Base-by-base conservation (phyloP, 2,888 invertebrate genomes). In the Sthenelais limicola region DNA sequence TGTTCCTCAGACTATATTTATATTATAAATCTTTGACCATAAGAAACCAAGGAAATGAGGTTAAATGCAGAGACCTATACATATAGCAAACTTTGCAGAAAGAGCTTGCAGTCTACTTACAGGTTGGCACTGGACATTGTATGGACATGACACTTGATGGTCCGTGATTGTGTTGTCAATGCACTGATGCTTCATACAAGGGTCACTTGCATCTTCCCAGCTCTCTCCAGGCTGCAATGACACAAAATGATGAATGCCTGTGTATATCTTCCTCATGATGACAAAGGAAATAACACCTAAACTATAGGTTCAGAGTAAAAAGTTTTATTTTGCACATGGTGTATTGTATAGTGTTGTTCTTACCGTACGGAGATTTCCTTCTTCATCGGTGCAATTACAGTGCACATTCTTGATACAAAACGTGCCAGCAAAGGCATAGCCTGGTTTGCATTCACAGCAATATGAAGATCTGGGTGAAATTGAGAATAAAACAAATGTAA, bases 351-450 rank as follows among this genome's bases (percentile, higher is more conserved):
- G 9, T 43, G 15, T 7, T 51, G 5, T 5, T 21, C 62, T n/a
- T 21, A 62, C 62, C 35, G 4, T 26, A 35, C 24, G 62, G 2
- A 62, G 9, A 18, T 24, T 38, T 9, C 62, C 62, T 1, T 38
- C 35, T 3, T 62, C 62, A n/a, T 62, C 62, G 1, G 62, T 62
- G 26, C 62, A 62, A 43, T 62, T 62, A 24, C 62, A 62, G 21
- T 62, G 62, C 15, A 43, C 62, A 1, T 35, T 7, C 38, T 38
- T 35, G 38, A 62, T 43, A n/a, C 62, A 62, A 43, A 15, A 21
- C 35, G 15, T 15, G 4, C 62, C 62, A n/a, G 35, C 43, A 24
- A 62, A 62, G 38, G 62, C 3, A 21, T 62, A 62, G 4, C 62
- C 62, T 7, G 18, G 21, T 24, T 62, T 62, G 26, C 62, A 62